These are phyloP conservation scores for Haemorhous mexicanus DNA, from an alignment of 2,113 vertebrate species.

Conservation along the genomic window DNA sequence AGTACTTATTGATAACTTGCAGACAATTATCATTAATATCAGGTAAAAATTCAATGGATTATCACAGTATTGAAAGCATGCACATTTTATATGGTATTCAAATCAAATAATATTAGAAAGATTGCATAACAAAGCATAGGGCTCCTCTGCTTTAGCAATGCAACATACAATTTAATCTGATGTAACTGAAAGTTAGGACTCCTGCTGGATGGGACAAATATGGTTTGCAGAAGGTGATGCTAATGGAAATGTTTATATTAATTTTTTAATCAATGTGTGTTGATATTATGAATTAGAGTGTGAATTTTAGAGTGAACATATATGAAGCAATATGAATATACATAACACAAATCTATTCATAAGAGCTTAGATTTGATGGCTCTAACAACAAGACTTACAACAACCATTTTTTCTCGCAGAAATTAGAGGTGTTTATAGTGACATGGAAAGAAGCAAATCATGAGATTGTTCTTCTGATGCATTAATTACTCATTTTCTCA, in stretches of 20 bases:
- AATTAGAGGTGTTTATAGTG: constrained; percentile 24
- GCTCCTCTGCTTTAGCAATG: background rate
- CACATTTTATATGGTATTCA: background rate
- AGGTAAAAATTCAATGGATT: background rate
- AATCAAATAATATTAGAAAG: background rate
- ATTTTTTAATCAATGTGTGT: background rate
- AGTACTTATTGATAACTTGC: background rate
- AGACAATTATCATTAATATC: background rate
- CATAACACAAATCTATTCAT: background rate
- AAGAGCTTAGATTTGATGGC: background rate
- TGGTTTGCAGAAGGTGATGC: background rate
- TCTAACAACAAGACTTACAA: background rate
- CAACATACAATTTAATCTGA: background rate
- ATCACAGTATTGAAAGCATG: background rate
- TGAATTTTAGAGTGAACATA: background rate
- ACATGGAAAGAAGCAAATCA: constrained; percentile 18
- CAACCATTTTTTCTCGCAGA: constrained; percentile 15
- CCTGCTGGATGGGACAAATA: background rate
- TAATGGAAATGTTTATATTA: background rate
- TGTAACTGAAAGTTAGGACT: background rate
- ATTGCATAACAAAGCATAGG: background rate
- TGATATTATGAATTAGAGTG: background rate
- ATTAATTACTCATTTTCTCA: constrained; percentile 23
- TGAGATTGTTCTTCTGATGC: background rate
- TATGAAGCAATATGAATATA: background rate